These are phyloP conservation scores for Leptestheria dahalacensis DNA, from an alignment of 1,140 invertebrate species.

Conservation along the genomic window DNA sequence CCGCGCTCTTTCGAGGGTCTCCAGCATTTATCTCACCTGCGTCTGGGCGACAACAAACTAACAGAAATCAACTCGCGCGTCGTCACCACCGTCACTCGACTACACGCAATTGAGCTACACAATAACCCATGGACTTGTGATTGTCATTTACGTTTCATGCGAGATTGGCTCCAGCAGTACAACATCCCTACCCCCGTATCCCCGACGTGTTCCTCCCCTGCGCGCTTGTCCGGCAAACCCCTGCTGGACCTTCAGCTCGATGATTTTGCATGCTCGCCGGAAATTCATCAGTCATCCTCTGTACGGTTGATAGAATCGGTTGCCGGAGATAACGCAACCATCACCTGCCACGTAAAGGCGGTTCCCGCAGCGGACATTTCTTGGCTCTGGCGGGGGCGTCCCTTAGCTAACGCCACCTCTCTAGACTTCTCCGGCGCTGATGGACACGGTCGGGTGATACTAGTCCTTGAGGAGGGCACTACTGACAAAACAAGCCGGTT, in stretches of 20 bases:
- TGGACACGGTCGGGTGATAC: slow-evolving; percentile 42
- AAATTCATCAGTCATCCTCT: slow-evolving; percentile 37
- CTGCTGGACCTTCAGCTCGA: slow-evolving; percentile 60
- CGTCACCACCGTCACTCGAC: slow-evolving; percentile 30
- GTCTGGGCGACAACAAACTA: slow-evolving; percentile 63
- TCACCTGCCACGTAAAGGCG: slow-evolving; percentile 64
- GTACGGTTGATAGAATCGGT: slow-evolving; percentile 47
- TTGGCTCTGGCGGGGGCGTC: slow-evolving; percentile 72
- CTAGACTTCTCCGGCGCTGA: not conserved
- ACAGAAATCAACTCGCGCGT: slow-evolving; percentile 37
- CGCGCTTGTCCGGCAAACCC: slow-evolving; percentile 22
- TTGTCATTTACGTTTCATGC: slow-evolving; percentile 61
- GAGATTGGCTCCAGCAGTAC: slow-evolving; percentile 63
- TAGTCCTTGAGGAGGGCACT: slow-evolving; percentile 56
- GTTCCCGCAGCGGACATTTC: slow-evolving; percentile 60
- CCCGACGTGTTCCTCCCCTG: slow-evolving; percentile 53
- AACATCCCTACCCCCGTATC: slow-evolving; percentile 63
- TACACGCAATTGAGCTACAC: slow-evolving; percentile 70
- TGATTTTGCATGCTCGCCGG: slow-evolving; percentile 77
- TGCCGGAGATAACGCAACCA: slow-evolving; percentile 66
- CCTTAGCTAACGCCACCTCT: slow-evolving; percentile 55
- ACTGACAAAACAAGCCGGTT: slow-evolving; percentile 58
- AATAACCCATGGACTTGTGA: slow-evolving; percentile 85
- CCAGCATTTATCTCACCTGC: slow-evolving; percentile 55
- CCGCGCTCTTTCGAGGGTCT: slow-evolving; percentile 60